Base-by-base conservation (phyloP, 2,113 vertebrate species). In the Tricholaema leucomelas region DNA sequence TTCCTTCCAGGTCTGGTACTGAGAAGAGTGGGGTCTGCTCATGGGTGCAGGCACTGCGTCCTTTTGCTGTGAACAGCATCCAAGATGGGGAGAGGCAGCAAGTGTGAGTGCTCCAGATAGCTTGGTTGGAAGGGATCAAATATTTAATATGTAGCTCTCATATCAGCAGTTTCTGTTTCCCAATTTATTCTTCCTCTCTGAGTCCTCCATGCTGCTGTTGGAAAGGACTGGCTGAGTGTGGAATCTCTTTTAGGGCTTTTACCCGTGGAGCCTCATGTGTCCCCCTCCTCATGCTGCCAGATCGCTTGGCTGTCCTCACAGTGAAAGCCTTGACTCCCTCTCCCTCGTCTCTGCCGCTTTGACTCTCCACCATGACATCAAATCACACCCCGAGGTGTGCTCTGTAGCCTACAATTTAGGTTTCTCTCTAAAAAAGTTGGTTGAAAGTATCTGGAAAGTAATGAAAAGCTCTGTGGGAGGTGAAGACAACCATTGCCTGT, bases 371-470 rank as follows among this genome's bases (percentile, higher is more conserved):
- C 28, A 6, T 69, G 50, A 65, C 81, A 44, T 28, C 64, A 31
- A 4, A 31, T 63, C 4, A 0, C 25, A 15, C 33, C 91, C 63
- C 50, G 54, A 10, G 70, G 80, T 75, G n/a, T 85, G 65, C 59
- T 23, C 27, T 2, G 18, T 56, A 58, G 64, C 65, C 75, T 85
- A 4, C 64, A 60, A 8, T 82, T 89, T 46, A n/a, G 73, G 46
- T 78, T 31, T 6, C 58, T 18, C 25, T 72, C 36, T 72, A 75
- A 65, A 87, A 90, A 90, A 85, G 81, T 73, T 81, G 75, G 28
- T 56, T 80, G 72, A 58, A 93, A 91, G 86, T 82, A 60, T 50
- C 35, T 66, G 31, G 79, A 71, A 91, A 92, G 83, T 70, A 82
- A 46, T 60, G 73, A 55, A 46, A 76, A 94, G 64, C 84, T 19